These are phyloP conservation scores for Gymnoscopelus braueri DNA, from an alignment of 2,797 vertebrate genomes.

Conservation along the genomic window DNA sequence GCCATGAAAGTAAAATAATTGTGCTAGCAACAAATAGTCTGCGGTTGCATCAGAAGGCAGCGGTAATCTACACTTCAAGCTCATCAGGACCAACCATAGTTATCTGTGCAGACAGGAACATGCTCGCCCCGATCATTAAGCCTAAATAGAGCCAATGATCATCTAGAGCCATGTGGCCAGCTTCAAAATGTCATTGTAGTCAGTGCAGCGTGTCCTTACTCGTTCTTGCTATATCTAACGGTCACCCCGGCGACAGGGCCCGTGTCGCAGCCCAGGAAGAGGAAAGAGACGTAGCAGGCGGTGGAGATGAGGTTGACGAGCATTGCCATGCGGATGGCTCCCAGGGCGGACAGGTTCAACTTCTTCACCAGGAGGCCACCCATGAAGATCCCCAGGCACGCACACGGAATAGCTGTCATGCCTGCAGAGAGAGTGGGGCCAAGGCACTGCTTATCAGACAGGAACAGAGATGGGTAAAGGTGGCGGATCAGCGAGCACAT, in stretches of 20 bases:
- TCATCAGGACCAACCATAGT: no score
- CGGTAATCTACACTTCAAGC: no score
- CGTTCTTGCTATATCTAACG: slow-evolving; percentile 86
- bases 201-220: slow-evolving; percentile 78
- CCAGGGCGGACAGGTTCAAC: slow-evolving; percentile 93
- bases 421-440: slow-evolving; percentile 71
- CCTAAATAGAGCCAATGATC: no score
- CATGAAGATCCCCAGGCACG: slow-evolving; percentile 97
- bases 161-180: no score
- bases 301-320: slow-evolving; percentile 97
- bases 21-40: no score
- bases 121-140: no score
- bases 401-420: slow-evolving; percentile 98
- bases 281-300: slow-evolving; percentile 95
- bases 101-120: no score
- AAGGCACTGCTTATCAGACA: not conserved
- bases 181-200: not conserved
- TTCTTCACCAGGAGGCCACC: slow-evolving; percentile 97
- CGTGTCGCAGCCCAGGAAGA: slow-evolving; percentile 97
- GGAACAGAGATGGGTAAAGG: not conserved
- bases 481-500: not conserved
- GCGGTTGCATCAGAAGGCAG: no score
- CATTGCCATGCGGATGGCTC: slow-evolving; percentile 98
- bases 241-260: slow-evolving; percentile 96
- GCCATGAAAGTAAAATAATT: no score